Conservation (phyloP, 2,888 invertebrate genomes). For the Hyppa rectilinea region DNA sequence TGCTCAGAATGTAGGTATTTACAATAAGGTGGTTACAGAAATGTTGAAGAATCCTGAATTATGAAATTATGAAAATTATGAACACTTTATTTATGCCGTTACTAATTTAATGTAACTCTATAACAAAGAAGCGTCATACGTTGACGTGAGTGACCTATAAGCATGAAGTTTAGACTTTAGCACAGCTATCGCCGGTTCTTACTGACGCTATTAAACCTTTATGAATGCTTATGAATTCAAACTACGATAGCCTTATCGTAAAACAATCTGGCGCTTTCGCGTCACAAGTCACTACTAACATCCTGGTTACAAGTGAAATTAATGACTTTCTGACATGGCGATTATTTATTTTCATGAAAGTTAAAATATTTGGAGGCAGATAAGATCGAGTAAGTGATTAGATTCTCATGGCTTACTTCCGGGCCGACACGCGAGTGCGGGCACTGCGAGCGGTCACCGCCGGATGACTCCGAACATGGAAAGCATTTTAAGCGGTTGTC, state of each 20-base stretch:
- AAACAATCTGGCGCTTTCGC: constrained; percentile 74
- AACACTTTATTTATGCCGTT: constrained; percentile 13
- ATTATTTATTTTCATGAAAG: constrained; percentile 72
- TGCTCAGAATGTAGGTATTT: too few species aligned
- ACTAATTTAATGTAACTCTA: constrained; percentile 6
- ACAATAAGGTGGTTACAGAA: too few species aligned
- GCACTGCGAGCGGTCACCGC: constrained; percentile 71
- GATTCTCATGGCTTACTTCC: constrained; percentile 84
- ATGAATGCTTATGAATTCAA: constrained; percentile 70
- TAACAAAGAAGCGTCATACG: constrained; percentile 17
- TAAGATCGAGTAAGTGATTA: constrained; percentile 80
- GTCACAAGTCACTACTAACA: constrained; percentile 75
- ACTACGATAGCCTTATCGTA: constrained; percentile 73
- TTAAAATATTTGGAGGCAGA: constrained; percentile 77
- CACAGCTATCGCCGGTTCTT: constrained; percentile 59
- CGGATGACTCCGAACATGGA: constrained; percentile 88
- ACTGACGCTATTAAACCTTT: constrained; percentile 58
- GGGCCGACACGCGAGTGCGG: constrained; percentile 70
- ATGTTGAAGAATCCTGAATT: too few species aligned
- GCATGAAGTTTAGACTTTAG: constrained; percentile 38
- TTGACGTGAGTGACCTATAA: constrained; percentile 42
- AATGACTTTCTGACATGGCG: constrained; percentile 78
- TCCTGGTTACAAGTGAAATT: constrained; percentile 84
- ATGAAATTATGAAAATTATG: too few species aligned
- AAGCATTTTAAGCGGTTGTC: constrained; percentile 89